Conservation (phyloP, 2,797 vertebrate genomes). For the Malacoraja senta region DNA sequence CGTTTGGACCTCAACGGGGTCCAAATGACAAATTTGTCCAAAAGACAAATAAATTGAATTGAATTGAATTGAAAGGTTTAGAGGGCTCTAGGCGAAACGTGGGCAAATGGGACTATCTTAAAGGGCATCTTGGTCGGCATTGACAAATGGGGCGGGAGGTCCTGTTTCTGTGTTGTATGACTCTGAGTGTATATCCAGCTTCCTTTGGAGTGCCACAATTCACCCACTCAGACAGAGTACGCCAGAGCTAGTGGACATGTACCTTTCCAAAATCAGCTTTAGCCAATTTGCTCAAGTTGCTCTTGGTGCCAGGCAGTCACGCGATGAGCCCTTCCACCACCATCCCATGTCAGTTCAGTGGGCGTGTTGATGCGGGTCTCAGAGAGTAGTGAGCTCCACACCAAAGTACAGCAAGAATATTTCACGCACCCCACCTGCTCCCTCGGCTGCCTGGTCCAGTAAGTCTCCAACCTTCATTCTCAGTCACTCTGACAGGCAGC, state of each 20-base stretch:
- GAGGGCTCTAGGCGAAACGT: no score
- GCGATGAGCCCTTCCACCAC: neutral
- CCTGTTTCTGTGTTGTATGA: no score
- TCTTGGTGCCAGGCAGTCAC: neutral
- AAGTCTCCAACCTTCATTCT: neutral
- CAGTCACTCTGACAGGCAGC: neutral
- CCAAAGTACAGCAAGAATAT: neutral
- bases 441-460: neutral
- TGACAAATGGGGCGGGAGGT: no score
- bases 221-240: neutral
- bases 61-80: no score
- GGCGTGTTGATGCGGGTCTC: neutral
- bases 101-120: no score
- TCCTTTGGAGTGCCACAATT: neutral
- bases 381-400: neutral
- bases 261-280: neutral
- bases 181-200: neutral
- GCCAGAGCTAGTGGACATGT: neutral
- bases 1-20: no score
- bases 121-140: no score
- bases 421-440: neutral
- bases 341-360: neutral
- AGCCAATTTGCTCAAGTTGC: no score
- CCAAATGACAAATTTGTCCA: no score
- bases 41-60: no score